phyloP scores from a whole-genome alignment of 2,797 vertebrate species.

The Syngnathus rostellatus region DNA sequence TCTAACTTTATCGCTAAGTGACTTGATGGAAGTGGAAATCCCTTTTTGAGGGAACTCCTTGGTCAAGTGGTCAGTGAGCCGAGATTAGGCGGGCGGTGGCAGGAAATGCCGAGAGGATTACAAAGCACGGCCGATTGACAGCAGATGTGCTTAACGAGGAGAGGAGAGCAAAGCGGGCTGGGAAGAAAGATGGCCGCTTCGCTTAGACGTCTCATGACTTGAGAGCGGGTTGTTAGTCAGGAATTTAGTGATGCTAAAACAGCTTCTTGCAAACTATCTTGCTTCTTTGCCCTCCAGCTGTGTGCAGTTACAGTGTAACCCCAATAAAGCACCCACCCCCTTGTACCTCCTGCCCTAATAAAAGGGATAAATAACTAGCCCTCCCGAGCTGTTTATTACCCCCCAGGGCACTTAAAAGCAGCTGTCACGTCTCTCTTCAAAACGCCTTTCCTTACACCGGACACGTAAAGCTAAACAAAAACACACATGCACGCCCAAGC shows the following conservation, averaged over 20 bases:
- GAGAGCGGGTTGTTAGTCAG: constrained; percentile 11
- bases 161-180: constrained; percentile 23
- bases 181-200: constrained; percentile 33
- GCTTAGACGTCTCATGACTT: constrained; percentile 4
- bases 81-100: constrained; percentile 39
- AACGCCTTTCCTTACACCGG: constrained; percentile 36
- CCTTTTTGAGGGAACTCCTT: background rate
- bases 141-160: constrained; percentile 71
- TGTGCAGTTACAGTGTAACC: constrained; percentile 72
- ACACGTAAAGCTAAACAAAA: constrained; percentile 57
- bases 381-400: constrained; percentile 70
- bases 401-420: constrained; percentile 75
- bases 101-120: constrained; percentile 72
- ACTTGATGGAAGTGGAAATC: constrained; percentile 19
- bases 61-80: constrained; percentile 31
- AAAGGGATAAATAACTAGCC: constrained; percentile 68
- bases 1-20: background rate
- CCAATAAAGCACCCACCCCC: constrained; percentile 62
- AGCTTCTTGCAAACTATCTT: constrained; percentile 26
- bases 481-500: constrained; percentile 45
- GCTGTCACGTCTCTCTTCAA: constrained; percentile 66
- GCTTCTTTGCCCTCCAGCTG: constrained; percentile 61
- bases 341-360: constrained; percentile 62
- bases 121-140: constrained; percentile 63
- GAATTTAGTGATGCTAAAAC: constrained; percentile 46